Percentiles rank a stretch among this genome's conserved stretches.
Evolutionary conservation across 2,888 invertebrate species (phyloP).

Genomic region (Cancer borealis): DNA sequence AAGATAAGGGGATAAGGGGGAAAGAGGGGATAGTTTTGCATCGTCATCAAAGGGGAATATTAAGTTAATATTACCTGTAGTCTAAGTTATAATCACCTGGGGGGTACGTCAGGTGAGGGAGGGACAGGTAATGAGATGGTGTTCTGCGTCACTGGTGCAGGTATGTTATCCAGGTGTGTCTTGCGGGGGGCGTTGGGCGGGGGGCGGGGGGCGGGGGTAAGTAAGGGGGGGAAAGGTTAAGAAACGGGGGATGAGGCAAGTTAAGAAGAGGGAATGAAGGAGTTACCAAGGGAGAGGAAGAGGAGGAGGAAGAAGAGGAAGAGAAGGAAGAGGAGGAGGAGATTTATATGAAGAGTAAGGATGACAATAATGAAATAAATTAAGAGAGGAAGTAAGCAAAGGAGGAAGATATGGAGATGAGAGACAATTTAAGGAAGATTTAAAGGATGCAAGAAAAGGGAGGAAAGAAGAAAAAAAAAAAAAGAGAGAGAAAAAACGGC

Average conservation of each 20-base stretch:
- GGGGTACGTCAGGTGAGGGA: background rate
- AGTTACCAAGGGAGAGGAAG: background rate
- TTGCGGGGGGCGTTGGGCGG: background rate
- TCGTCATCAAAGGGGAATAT: no score
- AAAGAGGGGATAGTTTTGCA: no score
- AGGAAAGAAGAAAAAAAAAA: no score
- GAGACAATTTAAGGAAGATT: no score
- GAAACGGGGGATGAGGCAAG: background rate
- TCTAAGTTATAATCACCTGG: no score
- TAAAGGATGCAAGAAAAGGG: no score
- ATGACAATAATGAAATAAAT: background rate
- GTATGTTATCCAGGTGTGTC: slow-evolving; percentile 12
- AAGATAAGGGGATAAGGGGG: no score
- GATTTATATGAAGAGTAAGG: background rate
- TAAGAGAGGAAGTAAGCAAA: no score
- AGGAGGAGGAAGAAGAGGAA: background rate
- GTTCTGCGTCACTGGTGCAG: background rate
- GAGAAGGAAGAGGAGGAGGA: background rate
- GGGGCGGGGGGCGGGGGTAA: background rate
- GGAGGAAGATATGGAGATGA: no score
- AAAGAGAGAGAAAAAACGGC: no score
- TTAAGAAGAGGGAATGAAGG: background rate
- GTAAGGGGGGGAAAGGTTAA: background rate
- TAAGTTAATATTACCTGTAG: no score
- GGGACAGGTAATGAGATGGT: background rate